Conservation (phyloP, 2,797 vertebrate genomes). For the Callimico goeldii region DNA sequence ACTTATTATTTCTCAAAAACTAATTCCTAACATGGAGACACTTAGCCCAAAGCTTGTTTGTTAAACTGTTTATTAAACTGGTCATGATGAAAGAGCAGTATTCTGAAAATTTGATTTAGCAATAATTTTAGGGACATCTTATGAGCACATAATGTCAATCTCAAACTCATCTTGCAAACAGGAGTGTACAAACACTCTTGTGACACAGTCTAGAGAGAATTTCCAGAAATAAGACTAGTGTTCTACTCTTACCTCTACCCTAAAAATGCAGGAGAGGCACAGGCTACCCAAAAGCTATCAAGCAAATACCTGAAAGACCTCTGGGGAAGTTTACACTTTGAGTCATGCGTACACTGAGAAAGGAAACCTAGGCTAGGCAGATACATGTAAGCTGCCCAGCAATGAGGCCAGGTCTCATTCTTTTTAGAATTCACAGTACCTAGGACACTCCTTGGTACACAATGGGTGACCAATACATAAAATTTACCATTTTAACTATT, state of each 20-base stretch:
- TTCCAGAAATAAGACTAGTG: not conserved
- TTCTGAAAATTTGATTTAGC: no score
- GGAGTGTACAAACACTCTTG: not conserved
- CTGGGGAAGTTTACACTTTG: not conserved
- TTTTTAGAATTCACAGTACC: not conserved
- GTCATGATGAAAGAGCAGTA: no score
- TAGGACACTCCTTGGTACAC: not conserved
- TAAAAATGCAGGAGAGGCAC: not conserved
- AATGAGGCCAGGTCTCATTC: not conserved
- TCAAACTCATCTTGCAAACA: not conserved
- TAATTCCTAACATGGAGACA: no score
- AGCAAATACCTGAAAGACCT: conserved; percentile 2
- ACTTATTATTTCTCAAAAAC: no score
- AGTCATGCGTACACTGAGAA: conserved; percentile 13
- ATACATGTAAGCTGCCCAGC: not conserved
- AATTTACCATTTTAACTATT: not conserved
- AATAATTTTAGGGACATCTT: no score
- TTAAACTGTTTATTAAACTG: no score
- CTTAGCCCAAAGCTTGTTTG: no score
- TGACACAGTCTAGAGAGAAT: not conserved
- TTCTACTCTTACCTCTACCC: not conserved
- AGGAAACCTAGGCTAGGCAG: not conserved
- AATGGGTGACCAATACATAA: not conserved
- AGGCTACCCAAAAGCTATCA: not conserved
- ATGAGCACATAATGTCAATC: no score